Base-by-base conservation (phyloP, 2,888 invertebrate genomes). In the Chromoteleia sp. region DNA sequence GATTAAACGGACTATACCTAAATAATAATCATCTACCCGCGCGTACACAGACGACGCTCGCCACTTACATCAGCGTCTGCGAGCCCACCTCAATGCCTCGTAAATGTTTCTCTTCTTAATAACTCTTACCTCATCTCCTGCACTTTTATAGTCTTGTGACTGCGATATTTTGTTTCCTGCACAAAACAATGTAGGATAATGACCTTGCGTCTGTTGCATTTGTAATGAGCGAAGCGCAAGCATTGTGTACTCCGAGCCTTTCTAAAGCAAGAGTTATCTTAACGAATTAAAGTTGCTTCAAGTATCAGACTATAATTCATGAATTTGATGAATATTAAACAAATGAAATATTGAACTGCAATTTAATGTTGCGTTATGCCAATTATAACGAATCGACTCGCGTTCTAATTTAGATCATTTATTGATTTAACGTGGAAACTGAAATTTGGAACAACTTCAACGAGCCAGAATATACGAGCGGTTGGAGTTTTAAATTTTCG, bases 1-100 rank as follows among this genome's bases (percentile, higher is more conserved):
- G 85, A 81, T 86, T 86, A 86, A 86, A 83, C 84, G 61, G 81
- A 81, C 83, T 83, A 78, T 86, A 75, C 70, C 84, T 82, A 83
- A 84, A 84, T 85, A 84, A 84, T 85, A 85, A 86, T 86, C 82
- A 83, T 84, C 84, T 80, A 71, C 75, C 80, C 48, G 81, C 82
- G 74, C 76, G n/a, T n/a, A 41, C 14, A 75, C 45, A 58, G 63
- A 77, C 74, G 68, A 65, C 74, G 81, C 41, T 71, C 50, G 36
- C 56, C 33, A 71, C 67, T 73, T 65, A 59, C 73, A 43, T 73
- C 78, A 73, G 56, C 43, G 71, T 73, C 71, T 65, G 65, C 59
- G 59, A 54, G 36, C 15, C n/a, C n/a, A 50, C 56, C 39, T 65
- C 52, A 80, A 74, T 48, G 54, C 56, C 58, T 75, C 65, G 63